Percentiles rank a stretch among this genome's conserved stretches.
These are phyloP conservation scores for Syngnathoides biaculeatus DNA, from an alignment of 2,113 vertebrate species.

Conservation along the genomic window DNA sequence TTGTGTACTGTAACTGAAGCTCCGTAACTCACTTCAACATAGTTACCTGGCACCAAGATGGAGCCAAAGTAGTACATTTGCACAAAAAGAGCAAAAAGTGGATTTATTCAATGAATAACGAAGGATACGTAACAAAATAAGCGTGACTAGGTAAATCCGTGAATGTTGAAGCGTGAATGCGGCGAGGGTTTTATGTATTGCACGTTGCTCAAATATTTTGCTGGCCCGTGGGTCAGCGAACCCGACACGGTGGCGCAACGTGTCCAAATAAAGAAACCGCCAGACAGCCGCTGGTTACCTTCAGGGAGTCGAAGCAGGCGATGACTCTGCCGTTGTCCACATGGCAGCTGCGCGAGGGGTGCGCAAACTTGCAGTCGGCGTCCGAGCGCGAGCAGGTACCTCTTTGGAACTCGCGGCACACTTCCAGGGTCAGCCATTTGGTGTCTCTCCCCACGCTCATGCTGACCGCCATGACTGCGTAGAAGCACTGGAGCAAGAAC, in stretches of 20 bases:
- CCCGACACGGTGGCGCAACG: no score
- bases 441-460: conserved; percentile 92
- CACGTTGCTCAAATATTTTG: conserved; percentile 4
- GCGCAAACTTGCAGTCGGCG: conserved; percentile 96
- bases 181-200: no score
- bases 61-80: no score
- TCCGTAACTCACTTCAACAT: not conserved
- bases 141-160: no score
- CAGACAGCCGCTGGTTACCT: conserved; percentile 75
- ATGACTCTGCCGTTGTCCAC: conserved; percentile 98
- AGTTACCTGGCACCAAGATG: no score
- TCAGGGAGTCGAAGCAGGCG: conserved; percentile 98
- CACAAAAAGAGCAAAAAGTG: no score
- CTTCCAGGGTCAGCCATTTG: conserved; percentile 99
- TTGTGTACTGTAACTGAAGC: not conserved
- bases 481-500: conserved; percentile 22
- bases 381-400: conserved; percentile 94
- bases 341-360: conserved; percentile 93
- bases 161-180: no score
- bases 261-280: conserved; percentile 16
- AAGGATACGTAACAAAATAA: not conserved
- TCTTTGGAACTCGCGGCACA: conserved; percentile 98
- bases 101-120: no score
- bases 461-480: conserved; percentile 79
- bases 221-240: not conserved